These are phyloP conservation scores for Corythucha ciliata DNA, from an alignment of 2,888 invertebrate genomes.

Conservation along the genomic window DNA sequence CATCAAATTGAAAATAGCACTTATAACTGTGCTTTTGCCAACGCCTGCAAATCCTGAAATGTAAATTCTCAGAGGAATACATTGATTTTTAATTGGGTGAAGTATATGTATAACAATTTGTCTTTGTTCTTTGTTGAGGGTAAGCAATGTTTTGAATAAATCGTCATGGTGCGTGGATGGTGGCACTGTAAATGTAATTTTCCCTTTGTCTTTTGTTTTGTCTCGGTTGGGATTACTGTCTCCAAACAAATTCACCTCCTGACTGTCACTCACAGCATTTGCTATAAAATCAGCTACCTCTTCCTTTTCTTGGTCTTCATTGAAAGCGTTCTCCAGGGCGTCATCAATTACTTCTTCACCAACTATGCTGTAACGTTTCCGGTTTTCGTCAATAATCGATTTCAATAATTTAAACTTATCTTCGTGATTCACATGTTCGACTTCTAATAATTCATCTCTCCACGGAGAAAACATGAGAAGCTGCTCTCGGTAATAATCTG, in stretches of 20 bases:
- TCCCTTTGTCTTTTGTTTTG: not conserved
- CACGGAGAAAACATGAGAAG: constrained; percentile 34
- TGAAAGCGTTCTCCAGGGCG: not conserved
- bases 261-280: too few relatives aligned
- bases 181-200: constrained; percentile 22
- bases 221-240: not conserved
- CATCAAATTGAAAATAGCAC: not conserved
- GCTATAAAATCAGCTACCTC: too few relatives aligned
- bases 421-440: constrained; percentile 19
- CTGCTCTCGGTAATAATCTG: constrained; percentile 32
- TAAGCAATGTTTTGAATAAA: not conserved
- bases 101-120: not conserved
- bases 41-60: not conserved
- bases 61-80: too few relatives aligned
- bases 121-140: not conserved
- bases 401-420: not conserved
- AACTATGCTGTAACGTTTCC: not conserved
- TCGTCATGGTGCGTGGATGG: not conserved
- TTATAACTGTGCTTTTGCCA: constrained; percentile 1
- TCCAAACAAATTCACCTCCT: too few relatives aligned
- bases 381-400: not conserved
- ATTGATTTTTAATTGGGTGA: too few relatives aligned
- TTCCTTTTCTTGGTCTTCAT: not conserved
- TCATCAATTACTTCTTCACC: not conserved
- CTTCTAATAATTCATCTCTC: constrained; percentile 30